Base-by-base conservation (phyloP, 2,113 vertebrate genomes). In the Mesoclemmys tuberculata region DNA sequence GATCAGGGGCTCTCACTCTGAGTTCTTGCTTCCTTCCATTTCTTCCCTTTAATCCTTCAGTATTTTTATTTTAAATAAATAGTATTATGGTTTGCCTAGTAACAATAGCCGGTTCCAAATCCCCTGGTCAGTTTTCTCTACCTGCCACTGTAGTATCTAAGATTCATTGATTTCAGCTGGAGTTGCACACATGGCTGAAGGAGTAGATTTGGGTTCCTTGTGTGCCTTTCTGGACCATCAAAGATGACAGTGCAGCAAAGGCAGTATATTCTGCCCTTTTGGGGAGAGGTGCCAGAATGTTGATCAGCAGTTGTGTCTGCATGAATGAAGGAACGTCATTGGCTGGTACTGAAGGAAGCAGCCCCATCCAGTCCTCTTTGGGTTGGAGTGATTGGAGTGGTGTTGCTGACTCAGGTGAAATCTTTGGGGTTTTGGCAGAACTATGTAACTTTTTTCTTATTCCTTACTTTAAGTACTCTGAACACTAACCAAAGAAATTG, bases 371-470 rank as follows among this genome's bases (percentile, higher is more conserved):
- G 51, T 80, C 56, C 29, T 81, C 14, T 51, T 2, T 0, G 0
- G 0, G 1, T 11, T 41, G 41, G 24, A 46, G 41, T 2, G 5
- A 10, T 27, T 46, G 11, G 26, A 82, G 75, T 2, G 49, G 74
- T 1, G 0, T 31, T 24, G 80, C 75, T 49, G 2, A 0, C 71
- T 84, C 3, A 61, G 54, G 51, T 81, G 78, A 88, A 88, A 61
- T 86, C 75, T 1, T 1, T 1, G 9, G 41, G 0, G 0, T 35
- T 87, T 77, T 41, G 90, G 74, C 22, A 35, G 3, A 1, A 35
- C 0, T 0, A 7, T 5, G 4, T 11, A 1, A 29, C 8, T 0
- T 71, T 81, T 11, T 82, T 75, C 55, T 75, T 7, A 2, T 8
- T 19, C 64, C 2, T 0, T 13, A 22, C 22, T 44, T 75, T 27